Base-by-base conservation (phyloP, 37 sponge, comb jelly and placozoan species). In the Ephydatia muelleri region DNA sequence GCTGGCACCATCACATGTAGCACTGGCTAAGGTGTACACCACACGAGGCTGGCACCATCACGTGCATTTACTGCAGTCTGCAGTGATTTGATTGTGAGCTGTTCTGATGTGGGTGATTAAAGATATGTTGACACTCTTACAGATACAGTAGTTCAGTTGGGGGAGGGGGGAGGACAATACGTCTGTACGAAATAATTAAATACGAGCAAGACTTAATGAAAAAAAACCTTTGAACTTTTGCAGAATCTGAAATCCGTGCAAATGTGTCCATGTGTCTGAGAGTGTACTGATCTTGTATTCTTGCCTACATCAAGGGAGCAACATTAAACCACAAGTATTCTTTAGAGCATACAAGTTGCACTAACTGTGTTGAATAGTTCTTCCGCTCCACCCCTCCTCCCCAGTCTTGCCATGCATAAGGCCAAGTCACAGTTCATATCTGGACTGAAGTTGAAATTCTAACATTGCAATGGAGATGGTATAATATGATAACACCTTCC, bases 251-350 rank as follows among this genome's bases (percentile, higher is more conserved):
- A 43, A 43, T 43, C 8, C 47, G 47, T 11, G 76, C 82, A 36
- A 75, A 87, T 23, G 82, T 81, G 70, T 87, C 88, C 88, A 87
- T 87, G 77, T 81, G 82, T 26, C 30, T 74, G 29, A 87, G 75
- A 27, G 75, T 49, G 66, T 65, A 87, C 14, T 82, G 88, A 40
- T 87, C 88, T 28, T 73, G 82, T 22, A 69, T 47, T 11, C 70
- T 27, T 23, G 88, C 66, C 81, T 85, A 68, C 16, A 25, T 27
- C 30, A 32, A 30, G 37, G 71, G 8, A 33, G 32, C 34, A 35
- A 34, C 4, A 43, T 38, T 4, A 49, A n/a, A 49, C 5, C 5
- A 23, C n/a, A 29, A 5, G 38, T n/a, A 43, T 25, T 77, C 4
- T 77, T 38, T 38, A 77, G 14, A 2, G 19, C 26, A 64, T 9